phyloP scores from a whole-genome alignment of 2,797 vertebrate species.

The Decapterus maruadsi region DNA sequence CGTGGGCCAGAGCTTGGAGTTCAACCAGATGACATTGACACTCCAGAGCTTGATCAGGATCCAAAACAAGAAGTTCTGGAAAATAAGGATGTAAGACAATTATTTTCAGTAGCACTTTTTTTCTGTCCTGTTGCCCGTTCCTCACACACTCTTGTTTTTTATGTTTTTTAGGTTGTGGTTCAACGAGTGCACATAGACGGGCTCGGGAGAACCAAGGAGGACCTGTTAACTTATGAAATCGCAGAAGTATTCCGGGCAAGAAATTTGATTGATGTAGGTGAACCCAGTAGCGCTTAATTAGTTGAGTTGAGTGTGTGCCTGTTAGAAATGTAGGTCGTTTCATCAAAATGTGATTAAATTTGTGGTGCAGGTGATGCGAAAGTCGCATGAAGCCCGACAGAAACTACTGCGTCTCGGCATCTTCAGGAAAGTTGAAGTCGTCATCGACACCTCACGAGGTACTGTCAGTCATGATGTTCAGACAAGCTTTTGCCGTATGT shows the following conservation, averaged over 20 bases:
- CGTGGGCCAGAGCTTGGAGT: slow-evolving; percentile 91
- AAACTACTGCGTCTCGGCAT: slow-evolving; percentile 94
- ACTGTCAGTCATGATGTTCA: background rate
- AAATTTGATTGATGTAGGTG: slow-evolving; percentile 95
- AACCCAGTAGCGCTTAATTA: background rate
- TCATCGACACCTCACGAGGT: slow-evolving; percentile 96
- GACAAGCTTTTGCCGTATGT: no score
- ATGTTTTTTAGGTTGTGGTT: slow-evolving; percentile 91
- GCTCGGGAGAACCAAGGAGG: slow-evolving; percentile 95
- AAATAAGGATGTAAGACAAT: slow-evolving; percentile 93
- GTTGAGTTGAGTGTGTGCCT: background rate
- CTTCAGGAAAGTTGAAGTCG: slow-evolving; percentile 95
- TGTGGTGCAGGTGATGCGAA: slow-evolving; percentile 92
- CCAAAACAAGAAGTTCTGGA: slow-evolving; percentile 95
- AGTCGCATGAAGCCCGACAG: slow-evolving; percentile 94
- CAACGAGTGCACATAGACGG: slow-evolving; percentile 96
- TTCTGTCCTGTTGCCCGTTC: background rate
- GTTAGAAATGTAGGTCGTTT: background rate
- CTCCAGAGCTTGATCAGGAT: slow-evolving; percentile 91
- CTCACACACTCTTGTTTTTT: background rate
- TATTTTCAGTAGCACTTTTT: no score
- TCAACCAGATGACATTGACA: slow-evolving; percentile 92
- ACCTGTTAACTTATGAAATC: slow-evolving; percentile 94
- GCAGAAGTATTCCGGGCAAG: slow-evolving; percentile 93
- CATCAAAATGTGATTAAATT: background rate